Evolutionary conservation across 2,888 invertebrate genomes (phyloP).

Genomic region (Allacma fusca): DNA sequence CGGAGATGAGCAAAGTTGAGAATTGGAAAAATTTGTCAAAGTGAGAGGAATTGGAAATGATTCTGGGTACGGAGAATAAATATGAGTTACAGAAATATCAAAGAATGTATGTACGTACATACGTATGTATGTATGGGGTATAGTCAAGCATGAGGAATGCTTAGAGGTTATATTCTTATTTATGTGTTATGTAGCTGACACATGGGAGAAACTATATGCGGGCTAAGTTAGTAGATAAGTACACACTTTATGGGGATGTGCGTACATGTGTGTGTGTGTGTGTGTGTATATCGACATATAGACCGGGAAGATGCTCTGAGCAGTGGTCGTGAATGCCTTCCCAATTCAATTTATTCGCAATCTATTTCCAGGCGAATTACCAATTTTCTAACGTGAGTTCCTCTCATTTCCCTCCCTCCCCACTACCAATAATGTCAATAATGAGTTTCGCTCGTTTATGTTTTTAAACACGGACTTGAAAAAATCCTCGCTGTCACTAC

Average conservation of each 20-base stretch:
- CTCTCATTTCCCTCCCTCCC: background rate
- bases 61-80: background rate
- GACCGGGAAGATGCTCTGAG: background rate
- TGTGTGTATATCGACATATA: background rate
- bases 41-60: background rate
- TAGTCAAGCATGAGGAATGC: too few relatives aligned
- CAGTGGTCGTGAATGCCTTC: background rate
- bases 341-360: constrained; percentile 6
- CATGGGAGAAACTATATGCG: too few relatives aligned
- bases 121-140: too few relatives aligned
- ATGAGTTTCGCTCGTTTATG: background rate
- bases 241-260: background rate
- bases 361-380: background rate
- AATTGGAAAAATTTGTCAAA: background rate
- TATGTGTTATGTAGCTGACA: too few relatives aligned
- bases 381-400: constrained; percentile 5
- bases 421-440: background rate
- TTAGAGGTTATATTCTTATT: too few relatives aligned
- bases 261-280: background rate
- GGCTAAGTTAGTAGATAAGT: too few relatives aligned
- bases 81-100: background rate
- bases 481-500: too few relatives aligned
- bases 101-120: background rate
- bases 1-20: background rate
- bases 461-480: background rate